Percentiles rank a stretch among this genome's conserved stretches.
These are phyloP conservation scores for Drosophila suzukii DNA, from an alignment of 1,140 invertebrate species.

Conservation along the genomic window DNA sequence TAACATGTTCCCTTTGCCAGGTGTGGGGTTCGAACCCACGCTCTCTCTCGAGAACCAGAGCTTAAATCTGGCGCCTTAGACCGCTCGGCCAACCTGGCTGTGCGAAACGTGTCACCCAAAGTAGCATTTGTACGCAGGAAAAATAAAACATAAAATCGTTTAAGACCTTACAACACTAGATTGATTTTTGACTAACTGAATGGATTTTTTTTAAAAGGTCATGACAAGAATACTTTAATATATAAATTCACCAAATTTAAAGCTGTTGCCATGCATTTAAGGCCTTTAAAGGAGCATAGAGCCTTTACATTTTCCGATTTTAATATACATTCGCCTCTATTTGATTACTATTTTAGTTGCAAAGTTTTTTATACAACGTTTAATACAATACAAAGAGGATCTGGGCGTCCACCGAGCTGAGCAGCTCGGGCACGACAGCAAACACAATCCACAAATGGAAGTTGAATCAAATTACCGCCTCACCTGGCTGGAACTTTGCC, in stretches of 20 bases:
- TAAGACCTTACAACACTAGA: not conserved
- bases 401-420: not conserved
- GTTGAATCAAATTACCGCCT: constrained; percentile 53
- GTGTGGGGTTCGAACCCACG: constrained; percentile 12
- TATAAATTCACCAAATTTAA: no score
- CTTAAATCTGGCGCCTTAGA: constrained; percentile 14
- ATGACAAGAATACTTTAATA: no score
- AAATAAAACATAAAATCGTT: not conserved
- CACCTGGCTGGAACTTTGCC: constrained; percentile 43
- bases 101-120: rapidly evolving
- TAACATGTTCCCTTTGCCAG: no score
- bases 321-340: not conserved
- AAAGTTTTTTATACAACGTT: not conserved
- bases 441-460: constrained; percentile 42
- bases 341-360: not conserved
- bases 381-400: not conserved
- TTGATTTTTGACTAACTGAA: no score
- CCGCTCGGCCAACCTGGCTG: constrained; percentile 9
- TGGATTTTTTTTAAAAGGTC: no score
- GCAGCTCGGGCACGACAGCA: constrained; percentile 11
- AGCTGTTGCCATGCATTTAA: no score
- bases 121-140: not conserved
- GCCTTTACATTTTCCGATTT: not conserved
- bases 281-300: no score
- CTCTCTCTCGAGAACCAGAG: constrained; percentile 9